Evolutionary conservation across 2,888 invertebrate species (phyloP).

Genomic region (Caenorhabditis sp.): DNA sequence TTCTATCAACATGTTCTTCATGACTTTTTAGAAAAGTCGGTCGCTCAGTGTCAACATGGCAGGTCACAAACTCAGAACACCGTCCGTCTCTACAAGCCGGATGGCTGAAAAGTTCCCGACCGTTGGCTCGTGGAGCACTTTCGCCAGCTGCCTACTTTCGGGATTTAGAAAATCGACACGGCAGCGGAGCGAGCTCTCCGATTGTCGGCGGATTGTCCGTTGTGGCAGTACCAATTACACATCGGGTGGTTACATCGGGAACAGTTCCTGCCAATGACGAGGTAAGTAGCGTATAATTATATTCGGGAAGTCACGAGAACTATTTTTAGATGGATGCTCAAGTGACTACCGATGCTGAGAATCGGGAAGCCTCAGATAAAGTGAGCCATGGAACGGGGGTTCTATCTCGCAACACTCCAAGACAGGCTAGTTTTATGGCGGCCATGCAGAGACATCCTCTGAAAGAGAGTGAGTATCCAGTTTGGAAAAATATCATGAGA

Average conservation of each 20-base stretch:
- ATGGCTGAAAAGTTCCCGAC: conserved; percentile 60
- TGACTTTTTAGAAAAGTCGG: conserved; percentile 36
- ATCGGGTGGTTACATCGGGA: not conserved
- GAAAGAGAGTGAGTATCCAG: conserved; percentile 48
- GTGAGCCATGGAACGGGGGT: not conserved
- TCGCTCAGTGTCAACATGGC: conserved; percentile 53
- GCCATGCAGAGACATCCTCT: conserved; percentile 61
- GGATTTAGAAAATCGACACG: conserved; percentile 53
- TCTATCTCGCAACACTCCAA: conserved; percentile 57
- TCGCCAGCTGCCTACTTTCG: conserved; percentile 63
- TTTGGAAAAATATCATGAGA: not conserved
- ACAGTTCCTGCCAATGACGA: not conserved
- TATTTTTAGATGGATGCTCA: not conserved
- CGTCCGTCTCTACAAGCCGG: conserved; percentile 52
- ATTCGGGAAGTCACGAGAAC: not conserved
- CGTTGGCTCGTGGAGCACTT: conserved; percentile 60
- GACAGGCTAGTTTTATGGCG: conserved; percentile 74
- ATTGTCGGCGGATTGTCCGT: conserved; percentile 36
- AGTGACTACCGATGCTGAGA: conserved; percentile 10
- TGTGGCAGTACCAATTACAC: conserved; percentile 31
- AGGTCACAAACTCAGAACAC: conserved; percentile 54
- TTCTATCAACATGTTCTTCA: not conserved
- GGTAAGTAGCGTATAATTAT: not conserved
- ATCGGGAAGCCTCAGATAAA: not conserved
- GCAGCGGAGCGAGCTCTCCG: conserved; percentile 29